phyloP scores from a whole-genome alignment of 2,113 vertebrate species.

The Bettongia penicillata region DNA sequence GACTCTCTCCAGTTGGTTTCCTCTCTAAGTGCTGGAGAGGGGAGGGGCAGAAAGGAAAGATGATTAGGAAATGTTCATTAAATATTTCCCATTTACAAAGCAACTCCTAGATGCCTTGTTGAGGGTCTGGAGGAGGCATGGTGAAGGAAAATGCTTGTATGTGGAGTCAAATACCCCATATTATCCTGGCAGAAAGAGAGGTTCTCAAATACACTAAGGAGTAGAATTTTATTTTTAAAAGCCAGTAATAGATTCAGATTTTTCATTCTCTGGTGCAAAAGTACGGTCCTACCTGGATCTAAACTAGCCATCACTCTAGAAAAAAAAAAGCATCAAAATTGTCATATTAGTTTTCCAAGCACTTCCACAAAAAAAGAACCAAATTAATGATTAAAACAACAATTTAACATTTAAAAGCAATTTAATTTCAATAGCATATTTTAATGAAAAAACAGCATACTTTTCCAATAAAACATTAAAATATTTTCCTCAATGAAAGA shows the following conservation, averaged over 20 bases:
- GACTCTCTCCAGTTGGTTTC: constrained; percentile 12
- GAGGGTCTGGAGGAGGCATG: constrained; percentile 23
- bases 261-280: constrained; percentile 47
- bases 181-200: constrained; percentile 31
- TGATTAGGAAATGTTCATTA: neutral
- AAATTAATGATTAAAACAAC: constrained; percentile 62
- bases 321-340: constrained; percentile 35
- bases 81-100: constrained; percentile 36
- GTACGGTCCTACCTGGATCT: constrained; percentile 16
- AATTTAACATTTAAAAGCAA: constrained; percentile 58
- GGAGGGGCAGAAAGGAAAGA: neutral
- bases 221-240: constrained; percentile 5
- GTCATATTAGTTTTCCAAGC: constrained; percentile 34
- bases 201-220: neutral
- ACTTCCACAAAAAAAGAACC: constrained; percentile 47
- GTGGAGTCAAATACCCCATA: constrained; percentile 26
- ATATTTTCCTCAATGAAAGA: constrained; percentile 96
- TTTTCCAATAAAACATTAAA: constrained; percentile 91
- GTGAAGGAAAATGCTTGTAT: constrained; percentile 9
- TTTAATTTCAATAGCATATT: constrained; percentile 70
- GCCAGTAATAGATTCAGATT: constrained; percentile 10
- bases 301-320: constrained; percentile 24
- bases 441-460: constrained; percentile 73
- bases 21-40: neutral
- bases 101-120: constrained; percentile 51